Base-by-base conservation (phyloP, 2,113 vertebrate genomes). In the Coturnix japonica region DNA sequence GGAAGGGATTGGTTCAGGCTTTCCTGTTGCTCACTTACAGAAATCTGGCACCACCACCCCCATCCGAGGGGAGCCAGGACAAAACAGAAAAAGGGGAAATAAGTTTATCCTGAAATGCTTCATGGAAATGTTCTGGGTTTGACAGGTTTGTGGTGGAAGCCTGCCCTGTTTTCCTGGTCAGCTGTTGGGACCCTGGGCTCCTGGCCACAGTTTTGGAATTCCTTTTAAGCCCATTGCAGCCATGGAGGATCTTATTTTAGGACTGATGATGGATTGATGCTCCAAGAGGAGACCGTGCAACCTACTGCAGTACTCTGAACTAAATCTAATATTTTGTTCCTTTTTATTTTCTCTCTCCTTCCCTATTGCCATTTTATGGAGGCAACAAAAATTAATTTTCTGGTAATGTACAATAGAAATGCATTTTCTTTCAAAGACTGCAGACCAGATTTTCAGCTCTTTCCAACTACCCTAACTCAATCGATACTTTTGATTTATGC, bases 401-500 rank as follows among this genome's bases (percentile, higher is more conserved):
- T 63, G 82, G 60, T 86, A 80, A 95, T 30, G 57, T 72, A 61
- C 53, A 90, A 53, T 59, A 87, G 61, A 89, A 96, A 87, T 74
- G 53, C 67, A 76, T 63, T 94, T 87, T 87, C 75, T 87, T 74
- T 77, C 63, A 71, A 85, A 91, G 75, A 92, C 22, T 77, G 56
- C 49, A 85, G 71, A 63, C 64, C 56, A 39, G 79, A 83, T 85
- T 91, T 95, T 87, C 69, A 71, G 53, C 60, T 89, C 69, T 89
- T 90, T 71, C 81, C 56, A 85, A 72, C 56, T 53, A 87, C 69
- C n/a, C 21, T 84, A 94, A 72, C 74, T 90, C 83, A 77, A 69
- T 25, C 93, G 81, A 92, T 89, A 80, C 39, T 89, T 91, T 44
- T 83, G 94, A 91, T 96, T 89, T 95, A 95, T 87, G 60, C 60